phyloP scores from a whole-genome alignment of 2,113 vertebrate genomes.

The Ptyas mucosa region DNA sequence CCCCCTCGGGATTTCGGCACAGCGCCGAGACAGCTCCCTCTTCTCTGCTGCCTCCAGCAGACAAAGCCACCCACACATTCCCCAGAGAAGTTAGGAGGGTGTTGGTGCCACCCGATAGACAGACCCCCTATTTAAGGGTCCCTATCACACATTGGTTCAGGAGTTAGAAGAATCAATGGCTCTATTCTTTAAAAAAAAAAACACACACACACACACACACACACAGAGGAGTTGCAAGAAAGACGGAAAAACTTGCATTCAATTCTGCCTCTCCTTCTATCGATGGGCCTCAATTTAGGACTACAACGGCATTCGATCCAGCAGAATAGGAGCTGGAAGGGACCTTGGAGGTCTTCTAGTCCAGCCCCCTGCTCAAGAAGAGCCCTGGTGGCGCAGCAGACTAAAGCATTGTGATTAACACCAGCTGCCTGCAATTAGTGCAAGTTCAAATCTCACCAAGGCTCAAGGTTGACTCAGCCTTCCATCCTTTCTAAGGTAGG shows the following conservation, averaged over 20 bases:
- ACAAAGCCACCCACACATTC: not conserved
- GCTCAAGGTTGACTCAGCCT: too few species aligned
- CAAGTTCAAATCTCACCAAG: too few species aligned
- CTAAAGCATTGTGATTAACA: too few species aligned
- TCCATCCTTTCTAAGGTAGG: too few species aligned
- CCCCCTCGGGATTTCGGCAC: not conserved
- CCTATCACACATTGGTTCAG: not conserved
- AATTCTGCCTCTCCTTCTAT: not conserved
- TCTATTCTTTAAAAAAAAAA: not conserved
- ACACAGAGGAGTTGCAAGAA: not conserved
- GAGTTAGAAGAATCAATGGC: not conserved
- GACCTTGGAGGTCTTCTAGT: not conserved
- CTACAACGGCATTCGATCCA: not conserved
- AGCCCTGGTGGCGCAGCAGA: too few species aligned
- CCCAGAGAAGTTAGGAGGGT: not conserved
- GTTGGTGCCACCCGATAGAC: not conserved
- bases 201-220: too few species aligned
- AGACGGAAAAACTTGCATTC: not conserved
- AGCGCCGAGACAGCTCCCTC: not conserved
- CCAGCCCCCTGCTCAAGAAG: too few species aligned
- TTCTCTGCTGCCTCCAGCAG: not conserved
- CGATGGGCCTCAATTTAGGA: fast-evolving
- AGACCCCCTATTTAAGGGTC: not conserved
- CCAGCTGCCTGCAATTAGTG: too few species aligned
- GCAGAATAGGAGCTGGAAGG: not conserved